phyloP scores from a whole-genome alignment of 2,888 invertebrate species.

The Pristionchus mayeri region DNA sequence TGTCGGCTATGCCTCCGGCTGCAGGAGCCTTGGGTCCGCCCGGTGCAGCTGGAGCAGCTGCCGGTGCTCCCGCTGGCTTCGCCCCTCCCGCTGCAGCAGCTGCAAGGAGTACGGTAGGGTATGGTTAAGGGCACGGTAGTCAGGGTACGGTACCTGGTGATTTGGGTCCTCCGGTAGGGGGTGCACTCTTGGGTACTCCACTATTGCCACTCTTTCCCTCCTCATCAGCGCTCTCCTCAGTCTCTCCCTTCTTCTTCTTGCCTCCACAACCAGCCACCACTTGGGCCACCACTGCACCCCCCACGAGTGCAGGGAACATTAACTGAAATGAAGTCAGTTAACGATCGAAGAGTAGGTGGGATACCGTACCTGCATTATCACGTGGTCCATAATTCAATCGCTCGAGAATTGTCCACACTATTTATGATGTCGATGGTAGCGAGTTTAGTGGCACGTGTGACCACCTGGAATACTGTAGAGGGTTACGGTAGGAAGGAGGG shows the following conservation, averaged over 20 bases:
- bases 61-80: not conserved
- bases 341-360: not conserved
- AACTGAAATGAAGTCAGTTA: not conserved
- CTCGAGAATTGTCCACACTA: conserved; percentile 48
- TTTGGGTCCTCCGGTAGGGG: not conserved
- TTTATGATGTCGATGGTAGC: conserved; percentile 36
- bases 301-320: not conserved
- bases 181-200: not conserved
- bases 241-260: conserved; percentile 39
- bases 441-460: conserved; percentile 26
- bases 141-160: too few species aligned
- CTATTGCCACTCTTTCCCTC: not conserved
- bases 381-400: conserved; percentile 42
- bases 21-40: conserved; percentile 45
- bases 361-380: conserved; percentile 9
- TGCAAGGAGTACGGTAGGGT: not conserved
- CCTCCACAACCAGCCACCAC: conserved; percentile 32
- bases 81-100: not conserved
- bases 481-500: not conserved
- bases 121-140: too few species aligned
- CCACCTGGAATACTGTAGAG: conserved; percentile 32
- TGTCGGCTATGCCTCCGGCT: conserved; percentile 35
- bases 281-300: not conserved
- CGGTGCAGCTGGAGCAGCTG: not conserved
- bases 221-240: conserved; percentile 3